Conservation (phyloP, 2,113 vertebrate species). For the Lophochroa leadbeateri region DNA sequence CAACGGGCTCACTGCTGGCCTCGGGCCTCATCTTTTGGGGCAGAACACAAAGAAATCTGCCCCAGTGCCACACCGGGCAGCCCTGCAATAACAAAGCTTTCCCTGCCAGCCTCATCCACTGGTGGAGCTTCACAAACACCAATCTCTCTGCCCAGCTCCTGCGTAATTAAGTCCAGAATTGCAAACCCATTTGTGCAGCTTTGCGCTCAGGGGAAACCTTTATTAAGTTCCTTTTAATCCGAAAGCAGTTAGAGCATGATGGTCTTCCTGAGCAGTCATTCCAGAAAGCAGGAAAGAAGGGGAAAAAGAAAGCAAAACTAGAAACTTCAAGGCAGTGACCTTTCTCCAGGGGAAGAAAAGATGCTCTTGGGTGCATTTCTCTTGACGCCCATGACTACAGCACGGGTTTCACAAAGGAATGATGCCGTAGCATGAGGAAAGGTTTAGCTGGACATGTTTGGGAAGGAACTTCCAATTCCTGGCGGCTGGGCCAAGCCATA, state of each 20-base stretch:
- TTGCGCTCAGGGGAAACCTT: slow-evolving; percentile 31
- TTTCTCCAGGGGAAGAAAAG: background rate
- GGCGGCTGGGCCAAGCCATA: rapidly evolving
- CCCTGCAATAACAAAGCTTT: background rate
- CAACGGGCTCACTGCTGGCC: rapidly evolving
- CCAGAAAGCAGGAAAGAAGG: rapidly evolving
- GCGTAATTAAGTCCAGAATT: slow-evolving; percentile 30
- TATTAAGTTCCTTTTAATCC: slow-evolving; percentile 55
- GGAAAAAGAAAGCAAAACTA: background rate
- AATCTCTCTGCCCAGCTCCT: background rate
- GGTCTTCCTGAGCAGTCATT: background rate
- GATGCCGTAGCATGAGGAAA: background rate
- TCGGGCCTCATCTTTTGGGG: background rate
- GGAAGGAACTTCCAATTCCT: background rate
- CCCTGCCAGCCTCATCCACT: background rate
- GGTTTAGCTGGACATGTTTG: background rate
- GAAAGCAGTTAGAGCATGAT: background rate
- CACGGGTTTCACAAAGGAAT: background rate
- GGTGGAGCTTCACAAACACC: background rate
- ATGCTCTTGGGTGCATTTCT: background rate
- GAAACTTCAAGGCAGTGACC: background rate
- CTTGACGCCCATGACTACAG: background rate
- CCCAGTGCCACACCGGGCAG: rapidly evolving
- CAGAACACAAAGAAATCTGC: background rate
- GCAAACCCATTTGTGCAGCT: slow-evolving; percentile 44